These are phyloP conservation scores for Seladonia tumulorum DNA, from an alignment of 2,888 invertebrate species.

Conservation along the genomic window DNA sequence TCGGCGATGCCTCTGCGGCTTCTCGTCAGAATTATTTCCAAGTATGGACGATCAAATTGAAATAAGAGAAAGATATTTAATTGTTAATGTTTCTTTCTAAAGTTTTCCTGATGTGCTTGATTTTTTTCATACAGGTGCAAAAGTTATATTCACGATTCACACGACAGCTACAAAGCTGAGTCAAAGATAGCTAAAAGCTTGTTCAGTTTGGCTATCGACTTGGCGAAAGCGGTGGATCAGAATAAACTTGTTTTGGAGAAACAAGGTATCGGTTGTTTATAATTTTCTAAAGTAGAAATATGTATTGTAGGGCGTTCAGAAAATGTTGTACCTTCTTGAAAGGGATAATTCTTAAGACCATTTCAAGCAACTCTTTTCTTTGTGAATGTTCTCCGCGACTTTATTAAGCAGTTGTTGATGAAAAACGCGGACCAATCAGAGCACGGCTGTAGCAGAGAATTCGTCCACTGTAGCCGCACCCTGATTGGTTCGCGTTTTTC, in stretches of 20 bases:
- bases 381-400: no score
- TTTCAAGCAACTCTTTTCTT: no score
- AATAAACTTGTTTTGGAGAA: not conserved
- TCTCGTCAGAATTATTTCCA: constrained; percentile 34
- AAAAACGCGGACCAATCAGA: no score
- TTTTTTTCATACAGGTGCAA: constrained; percentile 40
- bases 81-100: not conserved
- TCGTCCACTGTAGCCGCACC: no score
- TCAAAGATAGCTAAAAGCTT: not conserved
- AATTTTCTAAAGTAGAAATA: not conserved
- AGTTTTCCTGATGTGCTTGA: not conserved
- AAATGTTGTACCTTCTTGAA: no score
- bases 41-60: constrained; percentile 23
- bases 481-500: no score
- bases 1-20: constrained; percentile 9
- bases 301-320: no score
- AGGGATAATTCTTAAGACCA: no score
- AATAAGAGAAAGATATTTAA: no score
- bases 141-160: constrained; percentile 37
- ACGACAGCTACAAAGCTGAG: constrained; percentile 16
- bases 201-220: not conserved
- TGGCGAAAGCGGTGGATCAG: constrained; percentile 27
- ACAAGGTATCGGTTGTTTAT: constrained; percentile 11
- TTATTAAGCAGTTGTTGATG: no score
- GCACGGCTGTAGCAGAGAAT: no score